Percentiles rank a stretch among this genome's conserved stretches.
Evolutionary conservation across 2,797 vertebrate genomes (phyloP).

Genomic region (Alouatta caraya): DNA sequence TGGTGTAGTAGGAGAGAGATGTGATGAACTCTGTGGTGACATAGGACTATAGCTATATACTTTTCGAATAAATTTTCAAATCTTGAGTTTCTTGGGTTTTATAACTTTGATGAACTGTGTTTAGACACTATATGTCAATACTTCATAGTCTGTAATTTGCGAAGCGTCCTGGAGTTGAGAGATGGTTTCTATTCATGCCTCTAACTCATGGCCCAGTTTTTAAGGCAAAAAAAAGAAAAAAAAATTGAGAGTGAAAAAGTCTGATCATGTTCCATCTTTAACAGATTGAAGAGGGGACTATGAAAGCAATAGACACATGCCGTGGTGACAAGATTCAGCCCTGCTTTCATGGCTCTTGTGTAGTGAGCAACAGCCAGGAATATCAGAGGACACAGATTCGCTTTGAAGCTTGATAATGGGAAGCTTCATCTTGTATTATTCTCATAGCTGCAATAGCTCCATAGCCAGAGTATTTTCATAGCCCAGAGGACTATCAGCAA

Average conservation of each 20-base stretch:
- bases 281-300: neutral
- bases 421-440: neutral
- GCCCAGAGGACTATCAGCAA: neutral
- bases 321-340: neutral
- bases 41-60: neutral
- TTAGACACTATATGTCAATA: neutral
- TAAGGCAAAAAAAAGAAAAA: neutral
- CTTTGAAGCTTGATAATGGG: neutral
- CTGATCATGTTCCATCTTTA: neutral
- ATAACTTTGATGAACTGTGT: neutral
- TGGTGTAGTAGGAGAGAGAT: neutral
- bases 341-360: neutral
- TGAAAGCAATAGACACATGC: neutral
- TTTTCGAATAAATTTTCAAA: neutral
- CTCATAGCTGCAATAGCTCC: neutral
- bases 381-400: neutral
- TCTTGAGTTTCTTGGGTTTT: neutral
- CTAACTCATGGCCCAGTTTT: neutral
- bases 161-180: neutral
- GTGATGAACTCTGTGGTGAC: neutral
- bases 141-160: neutral
- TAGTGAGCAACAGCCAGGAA: neutral
- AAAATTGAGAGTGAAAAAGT: neutral
- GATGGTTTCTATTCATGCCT: neutral
- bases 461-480: neutral